These are phyloP conservation scores for Myotis daubentonii DNA, from an alignment of 2,797 vertebrate genomes.

Conservation along the genomic window DNA sequence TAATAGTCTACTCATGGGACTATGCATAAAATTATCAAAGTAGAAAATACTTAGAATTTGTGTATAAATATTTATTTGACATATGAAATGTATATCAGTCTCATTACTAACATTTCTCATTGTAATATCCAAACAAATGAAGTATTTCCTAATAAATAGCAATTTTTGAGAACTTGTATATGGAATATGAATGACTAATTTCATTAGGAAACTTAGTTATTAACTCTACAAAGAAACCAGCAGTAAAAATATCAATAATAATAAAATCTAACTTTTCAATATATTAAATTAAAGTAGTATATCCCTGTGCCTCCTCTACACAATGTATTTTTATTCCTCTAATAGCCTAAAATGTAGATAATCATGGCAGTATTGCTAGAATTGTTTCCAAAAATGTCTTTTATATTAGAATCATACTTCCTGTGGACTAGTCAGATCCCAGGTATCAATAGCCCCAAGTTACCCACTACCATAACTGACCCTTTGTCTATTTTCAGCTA, in stretches of 20 bases:
- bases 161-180: not conserved
- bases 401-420: not conserved
- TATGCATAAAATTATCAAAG: not conserved
- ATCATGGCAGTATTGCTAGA: not conserved
- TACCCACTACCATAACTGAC: not conserved
- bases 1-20: not conserved
- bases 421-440: not conserved
- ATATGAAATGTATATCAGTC: not conserved
- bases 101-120: slow-evolving; percentile 36
- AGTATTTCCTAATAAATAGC: not conserved
- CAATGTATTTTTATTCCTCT: not conserved
- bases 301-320: not conserved
- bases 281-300: not conserved
- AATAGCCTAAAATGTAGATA: not conserved
- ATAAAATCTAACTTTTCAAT: not conserved
- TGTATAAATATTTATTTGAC: slow-evolving; percentile 24
- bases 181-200: not conserved
- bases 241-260: slow-evolving; percentile 28
- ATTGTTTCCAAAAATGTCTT: not conserved
- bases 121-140: not conserved
- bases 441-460: not conserved
- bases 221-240: not conserved
- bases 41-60: not conserved
- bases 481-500: slow-evolving; percentile 14
- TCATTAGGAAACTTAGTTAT: not conserved